Evolutionary conservation across 1,140 invertebrate species (phyloP).

Genomic region (Hestina assimilis): DNA sequence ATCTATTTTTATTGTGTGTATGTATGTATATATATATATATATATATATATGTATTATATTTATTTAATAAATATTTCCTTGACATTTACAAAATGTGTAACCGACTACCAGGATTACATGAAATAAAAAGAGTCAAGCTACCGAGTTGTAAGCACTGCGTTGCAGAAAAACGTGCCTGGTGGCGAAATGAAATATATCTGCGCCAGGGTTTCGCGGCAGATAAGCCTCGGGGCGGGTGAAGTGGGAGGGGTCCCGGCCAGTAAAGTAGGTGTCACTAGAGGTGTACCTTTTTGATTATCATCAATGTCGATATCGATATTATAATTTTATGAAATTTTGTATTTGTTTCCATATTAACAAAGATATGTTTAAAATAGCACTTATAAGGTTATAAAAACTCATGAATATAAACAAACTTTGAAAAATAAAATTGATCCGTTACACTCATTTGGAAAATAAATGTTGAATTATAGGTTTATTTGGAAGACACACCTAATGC

Average conservation of each 20-base stretch:
- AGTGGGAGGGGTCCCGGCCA: slow-evolving; percentile 43
- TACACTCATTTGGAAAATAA: too few relatives aligned
- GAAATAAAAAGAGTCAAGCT: slow-evolving; percentile 20
- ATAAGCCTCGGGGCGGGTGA: slow-evolving; percentile 42
- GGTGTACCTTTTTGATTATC: slow-evolving; percentile 11
- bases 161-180: slow-evolving; percentile 55
- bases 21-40: too few relatives aligned
- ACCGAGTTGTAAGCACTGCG: slow-evolving; percentile 28
- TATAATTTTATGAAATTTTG: background rate
- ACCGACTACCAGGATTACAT: slow-evolving; percentile 28
- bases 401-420: too few relatives aligned
- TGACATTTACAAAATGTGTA: slow-evolving; percentile 30
- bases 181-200: slow-evolving; percentile 62
- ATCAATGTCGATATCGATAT: slow-evolving; percentile 16
- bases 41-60: too few relatives aligned
- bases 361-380: background rate
- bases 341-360: background rate
- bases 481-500: too few relatives aligned
- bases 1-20: too few relatives aligned
- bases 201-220: slow-evolving; percentile 42
- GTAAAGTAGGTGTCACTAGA: slow-evolving; percentile 54
- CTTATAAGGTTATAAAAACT: too few relatives aligned
- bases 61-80: too few relatives aligned
- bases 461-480: too few relatives aligned
- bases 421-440: too few relatives aligned